Conservation (phyloP, 2,797 vertebrate genomes). For the Sus cebifrons region DNA sequence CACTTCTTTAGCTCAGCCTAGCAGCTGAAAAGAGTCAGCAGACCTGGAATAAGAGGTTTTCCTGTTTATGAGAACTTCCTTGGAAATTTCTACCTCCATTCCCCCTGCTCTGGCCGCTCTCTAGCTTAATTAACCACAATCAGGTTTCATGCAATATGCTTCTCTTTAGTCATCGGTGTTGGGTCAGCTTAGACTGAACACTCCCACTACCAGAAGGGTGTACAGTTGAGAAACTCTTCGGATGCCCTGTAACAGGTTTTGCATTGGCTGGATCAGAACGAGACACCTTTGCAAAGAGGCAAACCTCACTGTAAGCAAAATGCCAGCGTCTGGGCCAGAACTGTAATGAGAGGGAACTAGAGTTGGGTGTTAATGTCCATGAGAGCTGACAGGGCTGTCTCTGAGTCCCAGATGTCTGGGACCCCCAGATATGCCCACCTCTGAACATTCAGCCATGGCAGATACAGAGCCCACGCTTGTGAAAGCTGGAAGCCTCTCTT, state of each 20-base stretch:
- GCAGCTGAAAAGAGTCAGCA: not conserved
- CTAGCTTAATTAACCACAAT: not conserved
- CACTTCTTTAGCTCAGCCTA: not conserved
- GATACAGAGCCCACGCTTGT: not conserved
- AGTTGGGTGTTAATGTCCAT: not conserved
- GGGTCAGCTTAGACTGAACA: not conserved
- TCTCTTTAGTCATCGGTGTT: not conserved
- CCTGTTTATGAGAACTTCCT: constrained; percentile 21
- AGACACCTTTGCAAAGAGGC: not conserved
- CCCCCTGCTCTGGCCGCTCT: not conserved
- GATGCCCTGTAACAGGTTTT: not conserved
- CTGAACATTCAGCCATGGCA: not conserved
- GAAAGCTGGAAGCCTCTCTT: not conserved
- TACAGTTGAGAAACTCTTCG: not conserved
- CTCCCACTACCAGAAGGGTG: not conserved
- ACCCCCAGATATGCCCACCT: not conserved
- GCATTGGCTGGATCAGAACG: not conserved
- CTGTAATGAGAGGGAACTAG: constrained; percentile 19
- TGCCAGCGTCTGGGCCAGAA: not conserved
- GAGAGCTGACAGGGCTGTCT: not conserved
- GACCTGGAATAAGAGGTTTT: not conserved
- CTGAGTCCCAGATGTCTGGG: not conserved
- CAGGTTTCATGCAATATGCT: not conserved
- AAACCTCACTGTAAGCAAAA: not conserved
- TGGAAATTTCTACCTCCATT: constrained; percentile 69